A percentile compares a stretch with the other conserved stretches of the same genome.
phyloP scores from a whole-genome alignment of 2,797 vertebrate species.

The Gymnopithys bicolor region DNA sequence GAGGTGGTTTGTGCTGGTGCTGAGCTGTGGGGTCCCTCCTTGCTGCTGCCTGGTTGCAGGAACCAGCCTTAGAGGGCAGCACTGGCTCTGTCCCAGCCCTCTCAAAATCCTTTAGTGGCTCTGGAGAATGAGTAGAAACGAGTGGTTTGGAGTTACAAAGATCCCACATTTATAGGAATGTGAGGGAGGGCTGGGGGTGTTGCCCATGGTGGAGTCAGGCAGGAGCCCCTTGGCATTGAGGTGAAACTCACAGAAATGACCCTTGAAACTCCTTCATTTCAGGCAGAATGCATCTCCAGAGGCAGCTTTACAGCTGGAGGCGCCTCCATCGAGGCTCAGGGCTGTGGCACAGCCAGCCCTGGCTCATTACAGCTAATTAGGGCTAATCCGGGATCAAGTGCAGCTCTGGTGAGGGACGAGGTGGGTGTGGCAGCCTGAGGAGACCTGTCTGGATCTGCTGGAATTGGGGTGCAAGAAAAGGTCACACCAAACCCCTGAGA shows the following conservation, averaged over 20 bases:
- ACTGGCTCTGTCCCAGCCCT: not conserved
- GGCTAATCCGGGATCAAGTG: not conserved
- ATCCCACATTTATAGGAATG: rapidly evolving
- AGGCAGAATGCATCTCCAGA: not conserved
- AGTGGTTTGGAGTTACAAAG: not conserved
- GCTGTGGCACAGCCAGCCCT: not conserved
- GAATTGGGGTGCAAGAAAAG: not conserved
- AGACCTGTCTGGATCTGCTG: rapidly evolving
- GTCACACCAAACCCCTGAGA: not conserved
- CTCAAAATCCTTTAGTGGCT: not conserved
- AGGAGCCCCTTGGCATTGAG: not conserved
- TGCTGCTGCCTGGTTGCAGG: not conserved
- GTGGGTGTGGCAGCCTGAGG: not conserved
- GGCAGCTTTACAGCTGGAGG: not conserved
- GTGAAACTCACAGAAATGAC: not conserved
- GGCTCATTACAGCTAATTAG: not conserved
- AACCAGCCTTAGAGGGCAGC: conserved; percentile 31
- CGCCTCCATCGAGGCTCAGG: rapidly evolving
- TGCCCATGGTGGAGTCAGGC: not conserved
- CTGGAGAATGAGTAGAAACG: not conserved
- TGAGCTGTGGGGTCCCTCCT: not conserved
- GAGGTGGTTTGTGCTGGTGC: rapidly evolving
- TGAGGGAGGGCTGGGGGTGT: too few species aligned
- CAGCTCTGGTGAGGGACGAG: not conserved
- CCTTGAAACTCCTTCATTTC: not conserved